Evolutionary conservation across 1,140 invertebrate genomes (phyloP), one percentile per base, ranked within the genome.

Genomic region (Euwallacea similis): DNA sequence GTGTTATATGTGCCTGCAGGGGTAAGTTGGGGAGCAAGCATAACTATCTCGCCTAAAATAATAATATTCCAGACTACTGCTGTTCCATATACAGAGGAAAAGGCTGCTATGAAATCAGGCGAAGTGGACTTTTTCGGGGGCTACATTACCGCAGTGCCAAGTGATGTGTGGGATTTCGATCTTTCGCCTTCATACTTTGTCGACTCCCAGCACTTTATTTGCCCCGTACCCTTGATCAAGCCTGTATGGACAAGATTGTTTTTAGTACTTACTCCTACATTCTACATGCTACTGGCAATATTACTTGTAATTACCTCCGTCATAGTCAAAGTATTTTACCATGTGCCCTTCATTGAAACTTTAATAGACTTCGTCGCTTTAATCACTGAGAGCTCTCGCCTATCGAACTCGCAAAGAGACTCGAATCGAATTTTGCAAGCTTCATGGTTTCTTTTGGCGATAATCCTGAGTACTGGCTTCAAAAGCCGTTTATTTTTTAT

Each of bases 151-250:
- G n/a, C 21, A 8, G 8, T 63, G 11, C 21, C 61, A 47, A 63
- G 43, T 47, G 61, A 63, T 15, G 44, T 63, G 8, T 16, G 11
- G 15, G 7, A 41, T 9, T 47, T 46, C 15, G 61, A 63, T 21
- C 15, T 63, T 16, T 47, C 61, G 7, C 61, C 43, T 50, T 50
- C 61, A 21, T 63, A 63, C 33, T 63, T 47, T 1, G n/a, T 47
- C 44, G 61, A 63, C 21, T 15, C 61, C n/a, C 13, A 47, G 11
- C 42, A 33, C 11, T 63, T 63, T 33, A n/a, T 63, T 16, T 16
- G n/a, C 16, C 61, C 61, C 2, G 41, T 6, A 63, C 43, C 61
- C 3, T 7, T 4, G 13, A 7, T n/a, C 44, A 47, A 47, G 61
- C 11, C 61, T 16, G 13, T 63, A 11, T 63, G 43, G 61, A 63